Evolutionary conservation across 2,797 vertebrate species (phyloP), one percentile per base, ranked within the genome.

Genomic region (Nyctibius grandis): DNA sequence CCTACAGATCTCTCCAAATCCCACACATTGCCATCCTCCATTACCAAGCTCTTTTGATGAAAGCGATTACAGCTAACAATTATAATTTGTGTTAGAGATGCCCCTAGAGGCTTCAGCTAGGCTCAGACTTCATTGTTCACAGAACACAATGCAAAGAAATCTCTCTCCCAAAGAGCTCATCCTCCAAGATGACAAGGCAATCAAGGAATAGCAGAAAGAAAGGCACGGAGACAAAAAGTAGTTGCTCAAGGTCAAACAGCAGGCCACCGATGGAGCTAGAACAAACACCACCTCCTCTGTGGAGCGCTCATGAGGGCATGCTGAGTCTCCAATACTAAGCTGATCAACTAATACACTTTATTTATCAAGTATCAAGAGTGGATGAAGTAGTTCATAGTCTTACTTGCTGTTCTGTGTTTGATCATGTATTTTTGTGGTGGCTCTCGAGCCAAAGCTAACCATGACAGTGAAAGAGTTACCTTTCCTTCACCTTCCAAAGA

Each of bases 51-150:
- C 91, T 90, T 90, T 33, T 59, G 73, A 93, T 88, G 83, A 48
- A 85, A 92, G 93, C 69, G 89, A 95, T 95, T 95, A 95, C 94
- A 95, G 80, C 67, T 89, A 95, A 84, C 54, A 84, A 95, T 94
- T 95, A 88, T 60, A 86, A 95, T 86, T 91, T 91, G 59, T 87
- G 74, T 87, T 54, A 86, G 73, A 88, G 85, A 88, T 67, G 85
- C 31, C 92, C 73, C 92, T 73, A 72, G 89, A 93, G 93, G 86
- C 42, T 67, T 72, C 1, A 0, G 57, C 29, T 33, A 81, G 85
- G 79, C 65, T 92, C 88, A 95, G 59, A 56, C 85, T 95, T 78
- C 63, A 85, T 64, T 85, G 88, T 93, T 93, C 83, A 69, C 40
- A 42, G 50, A 92, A 69, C n/a, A 96, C 47, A 84, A 80, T 22